Conservation (phyloP, 2,888 invertebrate genomes). For the Coelopa pilipes region DNA sequence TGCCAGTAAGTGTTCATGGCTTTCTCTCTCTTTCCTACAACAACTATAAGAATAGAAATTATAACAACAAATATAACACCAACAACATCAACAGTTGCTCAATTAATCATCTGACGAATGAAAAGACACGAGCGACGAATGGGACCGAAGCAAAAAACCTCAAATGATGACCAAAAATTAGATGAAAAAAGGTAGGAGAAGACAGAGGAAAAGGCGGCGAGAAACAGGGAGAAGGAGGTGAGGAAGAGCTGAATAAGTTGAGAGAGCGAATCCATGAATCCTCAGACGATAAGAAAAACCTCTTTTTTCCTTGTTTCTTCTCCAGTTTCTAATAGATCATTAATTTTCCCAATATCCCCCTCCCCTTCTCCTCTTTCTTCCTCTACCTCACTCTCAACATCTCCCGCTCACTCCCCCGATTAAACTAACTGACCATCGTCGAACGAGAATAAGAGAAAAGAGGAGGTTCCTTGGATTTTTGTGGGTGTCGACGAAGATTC, state of each 20-base stretch:
- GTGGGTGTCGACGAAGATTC: conserved; percentile 24
- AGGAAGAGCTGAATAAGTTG: no score
- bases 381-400: no score
- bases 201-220: no score
- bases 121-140: conserved; percentile 13
- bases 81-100: conserved; percentile 25
- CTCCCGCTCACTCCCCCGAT: no score
- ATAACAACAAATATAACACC: not conserved
- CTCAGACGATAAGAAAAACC: not conserved
- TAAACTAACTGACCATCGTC: no score
- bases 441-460: no score
- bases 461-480: not conserved
- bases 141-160: not conserved
- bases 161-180: not conserved
- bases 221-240: no score
- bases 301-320: not conserved
- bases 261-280: no score
- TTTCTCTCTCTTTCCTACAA: not conserved
- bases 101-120: conserved; percentile 29
- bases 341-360: conserved; percentile 5
- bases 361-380: not conserved
- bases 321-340: conserved; percentile 25
- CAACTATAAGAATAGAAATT: not conserved
- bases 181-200: no score
- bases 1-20: no score